These are phyloP conservation scores for Setophaga kirtlandii DNA, from an alignment of 2,113 vertebrate species.

Conservation along the genomic window DNA sequence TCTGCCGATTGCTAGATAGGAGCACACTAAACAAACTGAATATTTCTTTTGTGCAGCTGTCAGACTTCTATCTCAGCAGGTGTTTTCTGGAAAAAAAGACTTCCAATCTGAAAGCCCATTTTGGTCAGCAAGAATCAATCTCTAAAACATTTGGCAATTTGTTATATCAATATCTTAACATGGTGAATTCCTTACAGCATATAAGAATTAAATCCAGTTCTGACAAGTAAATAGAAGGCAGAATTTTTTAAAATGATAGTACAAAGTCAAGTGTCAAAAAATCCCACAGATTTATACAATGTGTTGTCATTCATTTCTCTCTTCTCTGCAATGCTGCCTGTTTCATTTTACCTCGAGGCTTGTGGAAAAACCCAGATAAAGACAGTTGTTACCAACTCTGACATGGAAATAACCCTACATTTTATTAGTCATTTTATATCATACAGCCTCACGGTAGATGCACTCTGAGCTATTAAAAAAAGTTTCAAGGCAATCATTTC, in stretches of 20 bases:
- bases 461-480: conserved; percentile 29
- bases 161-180: conserved; percentile 74
- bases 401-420: conserved; percentile 55
- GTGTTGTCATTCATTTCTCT: conserved; percentile 59
- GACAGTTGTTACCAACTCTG: conserved; percentile 21
- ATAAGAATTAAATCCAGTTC: conserved; percentile 61
- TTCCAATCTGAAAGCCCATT: conserved; percentile 72
- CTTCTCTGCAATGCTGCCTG: conserved; percentile 9
- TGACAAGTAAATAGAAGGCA: conserved; percentile 70
- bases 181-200: conserved; percentile 34
- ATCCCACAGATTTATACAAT: conserved; percentile 32
- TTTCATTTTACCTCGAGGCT: conserved; percentile 41
- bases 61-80: conserved; percentile 73
- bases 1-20: conserved; percentile 56
- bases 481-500: conserved; percentile 59
- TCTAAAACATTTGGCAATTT: conserved; percentile 72
- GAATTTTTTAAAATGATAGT: conserved; percentile 56
- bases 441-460: not conserved
- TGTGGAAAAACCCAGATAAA: conserved; percentile 17
- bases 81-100: conserved; percentile 51
- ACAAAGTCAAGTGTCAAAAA: conserved; percentile 66
- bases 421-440: conserved; percentile 55
- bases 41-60: conserved; percentile 68
- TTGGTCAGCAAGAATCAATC: conserved; percentile 74
- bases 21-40: conserved; percentile 48